Conservation (phyloP, 2,113 vertebrate genomes). For the Blennius ocellaris region DNA sequence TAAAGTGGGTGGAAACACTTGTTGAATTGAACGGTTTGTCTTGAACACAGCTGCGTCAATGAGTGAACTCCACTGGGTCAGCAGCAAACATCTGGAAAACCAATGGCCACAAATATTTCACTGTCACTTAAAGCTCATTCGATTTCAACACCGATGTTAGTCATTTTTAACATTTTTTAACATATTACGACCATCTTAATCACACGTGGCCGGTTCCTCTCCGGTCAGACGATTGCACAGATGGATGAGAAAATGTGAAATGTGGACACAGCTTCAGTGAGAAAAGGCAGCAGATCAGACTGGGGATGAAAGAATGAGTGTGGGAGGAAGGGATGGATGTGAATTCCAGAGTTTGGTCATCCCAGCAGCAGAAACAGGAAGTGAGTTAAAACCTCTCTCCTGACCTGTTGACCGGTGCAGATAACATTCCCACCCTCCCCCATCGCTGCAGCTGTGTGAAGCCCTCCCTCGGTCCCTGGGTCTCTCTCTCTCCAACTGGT, state of each 20-base stretch:
- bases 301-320: slow-evolving; percentile 37
- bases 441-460: slow-evolving; percentile 59
- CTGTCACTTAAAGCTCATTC: too few species aligned
- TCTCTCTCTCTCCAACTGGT: slow-evolving; percentile 31
- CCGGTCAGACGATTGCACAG: too few species aligned
- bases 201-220: too few species aligned
- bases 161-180: too few species aligned
- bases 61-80: slow-evolving; percentile 11
- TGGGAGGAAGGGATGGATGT: slow-evolving; percentile 46
- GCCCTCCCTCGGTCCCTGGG: slow-evolving; percentile 41
- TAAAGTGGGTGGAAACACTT: slow-evolving; percentile 29
- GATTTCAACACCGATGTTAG: not conserved
- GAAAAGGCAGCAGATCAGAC: slow-evolving; percentile 12
- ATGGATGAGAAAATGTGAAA: too few species aligned
- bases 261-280: not conserved
- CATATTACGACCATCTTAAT: too few species aligned
- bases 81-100: not conserved
- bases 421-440: slow-evolving; percentile 82
- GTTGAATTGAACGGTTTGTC: slow-evolving; percentile 27
- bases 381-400: slow-evolving; percentile 79
- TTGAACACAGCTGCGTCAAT: slow-evolving; percentile 50
- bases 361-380: slow-evolving; percentile 81
- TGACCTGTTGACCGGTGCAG: slow-evolving; percentile 74
- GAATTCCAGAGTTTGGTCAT: slow-evolving; percentile 79
- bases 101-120: not conserved